phyloP scores from a whole-genome alignment of 2,113 vertebrate genomes.

The Lepisosteus osseus region DNA sequence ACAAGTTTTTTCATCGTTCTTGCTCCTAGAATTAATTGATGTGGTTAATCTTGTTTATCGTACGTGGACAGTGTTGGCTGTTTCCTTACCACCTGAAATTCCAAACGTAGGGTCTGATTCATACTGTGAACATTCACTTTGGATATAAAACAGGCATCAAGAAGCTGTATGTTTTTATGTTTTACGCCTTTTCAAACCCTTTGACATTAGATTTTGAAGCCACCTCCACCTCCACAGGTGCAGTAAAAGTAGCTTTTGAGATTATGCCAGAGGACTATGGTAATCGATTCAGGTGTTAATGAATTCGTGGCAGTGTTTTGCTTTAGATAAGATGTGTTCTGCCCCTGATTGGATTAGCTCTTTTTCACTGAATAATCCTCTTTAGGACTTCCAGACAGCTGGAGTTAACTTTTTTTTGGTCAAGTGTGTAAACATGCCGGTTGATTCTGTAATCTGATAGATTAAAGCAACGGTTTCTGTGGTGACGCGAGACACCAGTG shows the following conservation, averaged over 20 bases:
- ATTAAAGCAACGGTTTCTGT: neutral
- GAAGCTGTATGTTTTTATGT: neutral
- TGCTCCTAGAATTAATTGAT: too few species aligned
- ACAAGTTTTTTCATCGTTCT: too few species aligned
- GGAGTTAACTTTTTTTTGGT: conserved; percentile 1
- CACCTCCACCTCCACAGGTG: conserved; percentile 57
- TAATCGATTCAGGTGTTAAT: conserved; percentile 27
- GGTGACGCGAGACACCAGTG: too few species aligned
- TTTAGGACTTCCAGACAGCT: conserved; percentile 31
- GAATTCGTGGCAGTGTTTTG: conserved; percentile 45
- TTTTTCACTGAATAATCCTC: conserved; percentile 62
- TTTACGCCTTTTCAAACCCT: neutral
- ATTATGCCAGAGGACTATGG: conserved; percentile 31
- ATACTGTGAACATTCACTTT: too few species aligned
- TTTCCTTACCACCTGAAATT: too few species aligned
- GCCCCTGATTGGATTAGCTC: conserved; percentile 69
- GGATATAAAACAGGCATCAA: neutral
- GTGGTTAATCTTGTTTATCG: too few species aligned
- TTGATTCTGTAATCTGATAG: neutral
- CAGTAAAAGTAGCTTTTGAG: conserved; percentile 33
- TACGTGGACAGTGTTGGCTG: too few species aligned
- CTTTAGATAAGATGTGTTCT: conserved; percentile 59
- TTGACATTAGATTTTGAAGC: conserved; percentile 1
- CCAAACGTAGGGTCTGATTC: too few species aligned
- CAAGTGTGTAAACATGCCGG: neutral